Evolutionary conservation across 1,140 invertebrate genomes (phyloP).

Genomic region (Triops cancriformis): DNA sequence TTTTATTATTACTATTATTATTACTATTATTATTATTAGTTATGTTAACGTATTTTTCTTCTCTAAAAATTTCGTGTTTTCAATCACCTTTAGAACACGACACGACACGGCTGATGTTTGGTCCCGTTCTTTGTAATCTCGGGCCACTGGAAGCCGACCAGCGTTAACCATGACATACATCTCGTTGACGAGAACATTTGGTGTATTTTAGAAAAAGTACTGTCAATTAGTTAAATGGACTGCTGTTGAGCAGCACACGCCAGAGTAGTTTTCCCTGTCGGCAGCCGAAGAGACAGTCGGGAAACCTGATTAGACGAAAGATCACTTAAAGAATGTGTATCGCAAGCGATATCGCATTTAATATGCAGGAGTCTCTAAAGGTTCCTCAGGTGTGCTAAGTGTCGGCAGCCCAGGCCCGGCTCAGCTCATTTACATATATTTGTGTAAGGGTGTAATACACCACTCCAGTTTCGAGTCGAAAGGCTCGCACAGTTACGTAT

Average conservation of each 20-base stretch:
- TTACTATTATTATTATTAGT: background rate
- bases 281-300: background rate
- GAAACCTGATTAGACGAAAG: background rate
- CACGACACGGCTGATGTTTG: background rate
- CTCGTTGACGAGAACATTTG: background rate
- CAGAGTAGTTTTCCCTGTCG: background rate
- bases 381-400: background rate
- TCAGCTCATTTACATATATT: constrained; percentile 1
- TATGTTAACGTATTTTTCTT: background rate
- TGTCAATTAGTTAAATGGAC: background rate
- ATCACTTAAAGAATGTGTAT: background rate
- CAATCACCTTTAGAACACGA: background rate
- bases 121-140: background rate
- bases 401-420: background rate
- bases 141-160: background rate
- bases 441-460: background rate
- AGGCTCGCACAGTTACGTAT: background rate
- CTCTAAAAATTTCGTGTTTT: background rate
- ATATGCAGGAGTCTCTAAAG: background rate
- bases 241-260: background rate
- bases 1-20: background rate
- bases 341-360: background rate
- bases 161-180: background rate
- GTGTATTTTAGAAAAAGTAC: background rate
- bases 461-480: background rate